These are phyloP conservation scores for Macrobrachium nipponense DNA, from an alignment of 1,140 invertebrate species.

Conservation along the genomic window DNA sequence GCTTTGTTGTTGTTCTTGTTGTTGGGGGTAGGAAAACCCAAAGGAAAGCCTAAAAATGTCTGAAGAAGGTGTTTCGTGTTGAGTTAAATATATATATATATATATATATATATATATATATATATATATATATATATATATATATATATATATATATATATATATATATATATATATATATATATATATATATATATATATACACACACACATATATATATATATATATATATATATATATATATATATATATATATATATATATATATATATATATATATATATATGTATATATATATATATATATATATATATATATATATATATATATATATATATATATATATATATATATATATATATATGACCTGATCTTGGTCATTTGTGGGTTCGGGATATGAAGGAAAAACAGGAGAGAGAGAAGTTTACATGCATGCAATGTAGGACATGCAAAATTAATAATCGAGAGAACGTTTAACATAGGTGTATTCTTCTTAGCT, in stretches of 20 bases:
- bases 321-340: not conserved
- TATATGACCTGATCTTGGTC: no score
- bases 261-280: not conserved
- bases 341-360: not conserved
- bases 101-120: conserved; percentile 7
- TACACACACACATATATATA: not conserved
- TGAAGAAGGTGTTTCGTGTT: no score
- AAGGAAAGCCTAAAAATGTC: conserved; percentile 2
- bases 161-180: not conserved
- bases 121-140: conserved; percentile 12
- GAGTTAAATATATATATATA: not conserved
- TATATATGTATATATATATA: not conserved
- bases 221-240: no score
- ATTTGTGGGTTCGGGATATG: no score
- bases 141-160: not conserved
- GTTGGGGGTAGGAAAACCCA: no score
- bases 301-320: not conserved
- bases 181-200: not conserved
- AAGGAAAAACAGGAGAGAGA: no score
- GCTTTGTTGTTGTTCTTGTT: no score
- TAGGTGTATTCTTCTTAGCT: no score
- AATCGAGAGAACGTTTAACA: no score
- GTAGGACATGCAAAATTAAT: no score
- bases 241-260: no score
- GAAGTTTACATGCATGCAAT: no score